A percentile compares a stretch with the other conserved stretches of the same genome.
Conservation (phyloP, 2,797 vertebrate genomes). For the Esox lucius region DNA sequence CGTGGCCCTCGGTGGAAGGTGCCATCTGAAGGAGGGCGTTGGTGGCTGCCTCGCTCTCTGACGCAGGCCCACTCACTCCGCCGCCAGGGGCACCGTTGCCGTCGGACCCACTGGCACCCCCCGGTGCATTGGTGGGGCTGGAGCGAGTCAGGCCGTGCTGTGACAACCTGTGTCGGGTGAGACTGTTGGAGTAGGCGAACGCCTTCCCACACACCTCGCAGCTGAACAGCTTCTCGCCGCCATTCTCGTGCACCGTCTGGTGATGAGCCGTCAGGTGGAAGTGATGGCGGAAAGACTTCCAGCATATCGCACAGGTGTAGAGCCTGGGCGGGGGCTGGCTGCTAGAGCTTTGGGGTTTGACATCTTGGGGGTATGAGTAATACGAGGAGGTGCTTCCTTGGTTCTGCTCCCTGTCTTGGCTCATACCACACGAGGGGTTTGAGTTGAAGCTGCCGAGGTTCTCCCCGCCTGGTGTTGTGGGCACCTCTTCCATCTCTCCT, state of each 20-base stretch:
- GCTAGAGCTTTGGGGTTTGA: constrained; percentile 73
- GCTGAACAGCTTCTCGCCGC: constrained; percentile 87
- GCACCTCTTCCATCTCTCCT: constrained; percentile 80
- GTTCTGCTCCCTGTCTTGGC: constrained; percentile 75
- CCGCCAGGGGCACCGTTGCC: constrained; percentile 52
- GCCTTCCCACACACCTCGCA: constrained; percentile 91
- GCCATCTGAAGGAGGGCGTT: constrained; percentile 81
- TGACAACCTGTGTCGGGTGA: constrained; percentile 87
- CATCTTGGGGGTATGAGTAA: constrained; percentile 74
- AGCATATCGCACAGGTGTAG: constrained; percentile 90
- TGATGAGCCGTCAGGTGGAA: constrained; percentile 88
- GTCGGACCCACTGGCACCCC: constrained; percentile 64
- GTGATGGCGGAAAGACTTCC: constrained; percentile 92
- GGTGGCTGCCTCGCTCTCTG: constrained; percentile 82
- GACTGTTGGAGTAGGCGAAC: constrained; percentile 89
- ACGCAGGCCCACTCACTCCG: constrained; percentile 63
- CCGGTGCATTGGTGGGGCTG: constrained; percentile 71
- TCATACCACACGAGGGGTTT: constrained; percentile 77
- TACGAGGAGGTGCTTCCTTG: constrained; percentile 82
- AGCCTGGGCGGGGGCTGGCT: constrained; percentile 75
- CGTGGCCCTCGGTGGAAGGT: constrained; percentile 69
- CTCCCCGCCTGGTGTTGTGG: constrained; percentile 75
- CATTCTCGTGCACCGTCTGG: constrained; percentile 87
- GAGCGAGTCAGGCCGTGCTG: constrained; percentile 81
- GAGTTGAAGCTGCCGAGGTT: constrained; percentile 78